Evolutionary conservation across 2,888 invertebrate species (phyloP), one percentile per base, ranked within the genome.

Genomic region (Spilosoma lubricipeda): DNA sequence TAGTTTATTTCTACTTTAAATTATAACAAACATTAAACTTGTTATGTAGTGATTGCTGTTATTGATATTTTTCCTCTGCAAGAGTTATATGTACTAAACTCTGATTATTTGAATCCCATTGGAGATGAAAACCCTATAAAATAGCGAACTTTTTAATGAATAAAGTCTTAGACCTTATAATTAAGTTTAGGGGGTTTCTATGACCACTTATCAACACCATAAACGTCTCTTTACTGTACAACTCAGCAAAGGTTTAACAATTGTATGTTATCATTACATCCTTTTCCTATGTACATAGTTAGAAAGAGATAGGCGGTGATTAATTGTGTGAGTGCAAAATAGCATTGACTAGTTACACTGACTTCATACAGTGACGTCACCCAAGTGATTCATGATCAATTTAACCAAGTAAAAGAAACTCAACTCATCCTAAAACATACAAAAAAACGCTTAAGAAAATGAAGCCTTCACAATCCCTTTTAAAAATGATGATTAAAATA

Each of bases 401-500:
- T 18, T 2, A 30, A 59, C 8, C 20, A 13, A 18, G 30, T 30
- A 3, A 3, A 39, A 52, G 11, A 18, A 39, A 70, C 39, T 20
- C 30, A 27, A n/a, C 36, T 9, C 9, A 48, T 18, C 33, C 4
- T 56, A 42, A 42, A 0, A 67, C 3, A 13, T n/a, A 23, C n/a
- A n/a, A 42, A 48, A n/a, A 59, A 30, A 59, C 11, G n/a, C 8
- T 33, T 13, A 63, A 70, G 90, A 86, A 82, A 3, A 93, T 93
- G 92, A 92, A 92, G 68, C 59, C 90, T 67, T 91, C 92, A 71
- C 72, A 91, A 45, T 75, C 90, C 1, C 73, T 91, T 23, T 78
- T 92, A 66, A 93, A 93, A 78, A 67, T 94, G 33, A 83, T 92
- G 27, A 91, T 93, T 68, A 88, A 87, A 77, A n/a, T 93, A 11